Evolutionary conservation across 2,888 invertebrate species (phyloP).

Genomic region (Creontiades dilutus): DNA sequence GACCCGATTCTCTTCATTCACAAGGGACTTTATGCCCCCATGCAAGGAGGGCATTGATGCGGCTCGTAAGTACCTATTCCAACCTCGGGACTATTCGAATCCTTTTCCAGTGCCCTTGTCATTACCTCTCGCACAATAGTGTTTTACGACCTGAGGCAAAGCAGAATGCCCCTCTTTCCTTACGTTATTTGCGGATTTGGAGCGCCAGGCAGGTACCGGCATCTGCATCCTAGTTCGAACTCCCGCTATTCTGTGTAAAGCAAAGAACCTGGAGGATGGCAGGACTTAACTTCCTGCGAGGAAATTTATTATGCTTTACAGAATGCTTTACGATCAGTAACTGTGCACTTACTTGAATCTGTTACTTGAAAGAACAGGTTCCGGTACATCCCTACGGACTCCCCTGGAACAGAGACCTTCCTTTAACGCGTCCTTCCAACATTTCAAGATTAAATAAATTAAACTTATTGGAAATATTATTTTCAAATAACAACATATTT

Average conservation of each 20-base stretch:
- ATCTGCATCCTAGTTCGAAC: conserved; percentile 17
- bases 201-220: not conserved
- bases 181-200: conserved; percentile 30
- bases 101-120: conserved; percentile 7
- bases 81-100: not conserved
- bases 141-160: conserved; percentile 1
- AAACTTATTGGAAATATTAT: too few species aligned
- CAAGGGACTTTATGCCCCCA: not conserved
- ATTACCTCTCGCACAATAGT: conserved; percentile 31
- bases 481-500: too few species aligned
- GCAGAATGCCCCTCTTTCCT: conserved; percentile 16
- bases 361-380: not conserved
- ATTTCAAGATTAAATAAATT: too few species aligned
- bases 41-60: not conserved
- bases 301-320: not conserved
- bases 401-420: too few species aligned
- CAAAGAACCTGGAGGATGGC: not conserved
- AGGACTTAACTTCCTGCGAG: conserved; percentile 12
- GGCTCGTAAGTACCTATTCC: not conserved
- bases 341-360: not conserved
- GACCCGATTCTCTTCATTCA: not conserved
- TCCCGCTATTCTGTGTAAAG: conserved; percentile 22
- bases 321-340: not conserved
- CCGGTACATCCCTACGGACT: too few species aligned
- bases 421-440: too few species aligned